Evolutionary conservation across 2,797 vertebrate species (phyloP), one percentile per base, ranked within the genome.

Genomic region (Poecilia picta): DNA sequence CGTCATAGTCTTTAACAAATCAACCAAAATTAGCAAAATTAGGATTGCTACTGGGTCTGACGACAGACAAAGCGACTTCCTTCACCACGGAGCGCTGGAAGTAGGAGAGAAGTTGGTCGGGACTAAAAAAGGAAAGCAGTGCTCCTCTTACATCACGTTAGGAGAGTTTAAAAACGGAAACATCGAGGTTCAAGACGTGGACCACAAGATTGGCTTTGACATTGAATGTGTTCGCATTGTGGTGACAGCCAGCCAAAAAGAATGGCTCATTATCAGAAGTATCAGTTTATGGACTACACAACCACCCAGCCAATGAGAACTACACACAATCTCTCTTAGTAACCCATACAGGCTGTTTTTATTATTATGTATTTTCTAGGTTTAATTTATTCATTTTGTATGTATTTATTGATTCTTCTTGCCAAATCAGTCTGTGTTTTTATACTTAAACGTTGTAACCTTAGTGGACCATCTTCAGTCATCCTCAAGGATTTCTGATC

Each of bases 281-380:
- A 97, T 99, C 93, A 97, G 98, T 15, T 85, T 99, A 89, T 99
- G 98, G 98, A 99, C 97, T 95, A 97, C 95, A 93, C 98, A 97
- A 88, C 91, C 92, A 81, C 86, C 94, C 84, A 97, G 89, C 92
- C 95, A 96, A 88, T 97, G 91, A 95, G 85, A 88, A 91, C 89
- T 79, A 51, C 28, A 73, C 75, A 47, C 79, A 87, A 53, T 88
- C 59, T 88, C 89, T 91, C 79, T 87, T 88, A 89, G 80, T 86
- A 77, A 47, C 75, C 83, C 83, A 82, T 83, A 81, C 76, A 84
- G 90, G 85, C 83, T 90, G 91, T 74, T 91, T 89, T 80, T 82
- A 80, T 86, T 92, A 53, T 55, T 89, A 81, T 81, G 75, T 77
- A 84, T 84, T 88, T 89, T 90, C 79, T 74, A 82, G 84, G 76